These are phyloP conservation scores for Microcebus murinus DNA, from an alignment of 2,113 vertebrate genomes.

Conservation along the genomic window DNA sequence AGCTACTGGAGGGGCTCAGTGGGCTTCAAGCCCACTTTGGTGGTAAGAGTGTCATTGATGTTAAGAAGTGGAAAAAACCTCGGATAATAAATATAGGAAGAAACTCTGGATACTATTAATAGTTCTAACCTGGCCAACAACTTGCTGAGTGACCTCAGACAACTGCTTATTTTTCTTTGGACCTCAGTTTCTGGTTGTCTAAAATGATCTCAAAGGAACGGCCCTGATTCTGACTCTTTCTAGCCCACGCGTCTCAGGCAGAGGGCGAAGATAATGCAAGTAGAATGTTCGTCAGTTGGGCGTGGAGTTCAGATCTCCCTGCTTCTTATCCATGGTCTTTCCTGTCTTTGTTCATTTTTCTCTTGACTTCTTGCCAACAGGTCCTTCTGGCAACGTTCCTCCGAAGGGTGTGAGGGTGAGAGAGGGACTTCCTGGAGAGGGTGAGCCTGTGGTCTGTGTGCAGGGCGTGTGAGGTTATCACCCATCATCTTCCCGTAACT, in stretches of 20 bases:
- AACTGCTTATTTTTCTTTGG: not conserved
- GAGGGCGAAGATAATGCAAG: fast-evolving
- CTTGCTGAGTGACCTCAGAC: not conserved
- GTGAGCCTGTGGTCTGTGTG: fast-evolving
- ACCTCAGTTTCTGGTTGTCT: not conserved
- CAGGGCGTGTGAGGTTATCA: fast-evolving
- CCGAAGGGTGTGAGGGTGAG: too few species aligned
- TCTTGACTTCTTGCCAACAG: fast-evolving
- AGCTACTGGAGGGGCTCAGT: not conserved
- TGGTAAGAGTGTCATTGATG: not conserved
- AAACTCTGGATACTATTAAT: not conserved
- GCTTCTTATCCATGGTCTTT: not conserved
- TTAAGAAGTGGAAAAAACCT: too few species aligned
- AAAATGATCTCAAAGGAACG: not conserved
- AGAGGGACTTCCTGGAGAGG: not conserved
- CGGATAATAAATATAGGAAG: fast-evolving
- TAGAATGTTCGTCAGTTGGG: not conserved
- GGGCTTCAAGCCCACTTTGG: not conserved
- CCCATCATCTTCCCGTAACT: too few species aligned
- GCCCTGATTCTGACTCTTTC: not conserved
- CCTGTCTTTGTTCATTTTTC: not conserved
- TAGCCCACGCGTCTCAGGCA: not conserved
- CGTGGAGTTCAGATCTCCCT: not conserved
- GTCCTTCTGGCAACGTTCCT: fast-evolving
- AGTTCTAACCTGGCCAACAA: not conserved